Base-by-base conservation (phyloP, 1,140 invertebrate genomes). In the Pachyrhynchus sulphureomaculatus region DNA sequence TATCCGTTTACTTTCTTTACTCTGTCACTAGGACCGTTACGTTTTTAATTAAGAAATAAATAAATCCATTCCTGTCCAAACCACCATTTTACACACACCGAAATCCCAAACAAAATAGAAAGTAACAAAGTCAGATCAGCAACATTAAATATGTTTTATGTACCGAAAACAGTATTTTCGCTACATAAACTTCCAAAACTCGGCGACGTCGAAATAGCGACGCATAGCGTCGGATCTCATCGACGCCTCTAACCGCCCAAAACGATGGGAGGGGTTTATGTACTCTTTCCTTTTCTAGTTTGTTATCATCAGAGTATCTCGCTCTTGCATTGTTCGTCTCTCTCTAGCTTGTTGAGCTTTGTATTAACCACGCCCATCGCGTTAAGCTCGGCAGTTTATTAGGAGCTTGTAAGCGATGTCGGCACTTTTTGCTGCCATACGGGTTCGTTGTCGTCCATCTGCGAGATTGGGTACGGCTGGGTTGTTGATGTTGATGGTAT, bases 121-220 rank as follows among this genome's bases (percentile, higher is more conserved):
- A 56, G 39, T 56, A 39, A 33, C 53, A 56, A 56, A 56, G 39
- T 56, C 53, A 45, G 41, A 56, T 56, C 39, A 44, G 53, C 39
- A 33, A 56, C 53, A 56, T 45, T 56, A 56, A 56, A 44, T 56
- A 45, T 39, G 41, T 26, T 56, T 56, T 56, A 56, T 56, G 53
- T 56, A 56, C 53, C 53, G 53, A 56, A 44, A 56, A 56, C 39
- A 10, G 13, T 33, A 33, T 56, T 56, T 45, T 56, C 53, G 53
- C 34, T 56, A 56, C 53, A 56, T 56, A 56, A 56, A 56, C 26
- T 45, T 45, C 36, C 21, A 41, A 42, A 13, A 39, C 17, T 36
- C 49, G n/a, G n/a, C 49, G 49, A 23, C 34, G 45, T 26, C 13
- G 24, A 13, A 10, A 21, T n/a, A 21, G 26, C 48, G 32, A 24